Conservation (phyloP, 2,888 invertebrate species). For the Drosophila ezoana region DNA sequence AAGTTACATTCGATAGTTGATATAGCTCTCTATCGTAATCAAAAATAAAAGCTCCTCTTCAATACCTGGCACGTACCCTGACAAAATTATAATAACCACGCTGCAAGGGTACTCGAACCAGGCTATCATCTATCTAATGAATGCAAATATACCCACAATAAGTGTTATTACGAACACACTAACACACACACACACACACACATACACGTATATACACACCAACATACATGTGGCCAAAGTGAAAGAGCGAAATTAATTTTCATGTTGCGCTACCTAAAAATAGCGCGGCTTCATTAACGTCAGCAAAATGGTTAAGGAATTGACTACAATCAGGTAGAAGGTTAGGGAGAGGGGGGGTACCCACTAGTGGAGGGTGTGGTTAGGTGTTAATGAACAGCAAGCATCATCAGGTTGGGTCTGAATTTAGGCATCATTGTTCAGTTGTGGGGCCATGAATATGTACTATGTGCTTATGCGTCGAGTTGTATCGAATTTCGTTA, state of each 20-base stretch:
- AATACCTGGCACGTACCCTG: background rate
- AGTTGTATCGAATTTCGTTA: conserved; percentile 30
- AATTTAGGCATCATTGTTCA: conserved; percentile 33
- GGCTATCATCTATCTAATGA: conserved; percentile 61
- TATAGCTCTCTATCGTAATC: no score
- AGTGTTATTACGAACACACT: conserved; percentile 45
- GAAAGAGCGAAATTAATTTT: conserved; percentile 63
- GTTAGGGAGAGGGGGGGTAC: no score
- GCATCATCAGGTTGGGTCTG: conserved; percentile 9
- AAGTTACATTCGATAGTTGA: no score
- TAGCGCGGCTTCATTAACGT: conserved; percentile 59
- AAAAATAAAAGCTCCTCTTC: no score
- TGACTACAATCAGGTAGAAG: background rate
- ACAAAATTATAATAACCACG: background rate
- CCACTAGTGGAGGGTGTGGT: no score
- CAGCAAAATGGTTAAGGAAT: conserved; percentile 30
- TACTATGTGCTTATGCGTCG: conserved; percentile 3
- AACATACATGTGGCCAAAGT: conserved; percentile 33
- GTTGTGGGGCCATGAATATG: conserved; percentile 7
- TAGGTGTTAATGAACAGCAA: background rate
- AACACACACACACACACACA: background rate
- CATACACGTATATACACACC: conserved; percentile 1
- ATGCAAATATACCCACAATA: conserved; percentile 60
- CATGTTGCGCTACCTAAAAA: conserved; percentile 59
- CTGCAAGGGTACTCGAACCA: conserved; percentile 2